Evolutionary conservation across 2,888 invertebrate species (phyloP).

Genomic region (Drosophila borborema): DNA sequence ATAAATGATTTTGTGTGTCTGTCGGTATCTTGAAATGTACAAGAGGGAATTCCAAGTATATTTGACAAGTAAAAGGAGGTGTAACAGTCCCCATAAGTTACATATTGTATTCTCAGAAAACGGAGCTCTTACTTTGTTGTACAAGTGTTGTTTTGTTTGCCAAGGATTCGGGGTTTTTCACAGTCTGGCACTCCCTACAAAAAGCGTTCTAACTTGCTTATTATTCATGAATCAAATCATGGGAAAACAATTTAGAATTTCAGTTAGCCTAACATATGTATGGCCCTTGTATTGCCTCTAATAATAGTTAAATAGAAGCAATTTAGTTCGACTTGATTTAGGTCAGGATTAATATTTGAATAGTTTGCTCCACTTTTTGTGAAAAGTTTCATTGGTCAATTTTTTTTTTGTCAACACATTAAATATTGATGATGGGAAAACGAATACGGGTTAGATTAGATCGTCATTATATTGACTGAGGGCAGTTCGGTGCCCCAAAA

Average conservation of each 20-base stretch:
- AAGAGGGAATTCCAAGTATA: not conserved
- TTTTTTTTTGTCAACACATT: not conserved
- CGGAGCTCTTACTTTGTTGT: not conserved
- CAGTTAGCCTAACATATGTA: not conserved
- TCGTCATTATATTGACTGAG: not conserved
- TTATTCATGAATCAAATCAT: not conserved
- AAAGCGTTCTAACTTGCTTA: not conserved
- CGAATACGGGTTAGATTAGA: not conserved
- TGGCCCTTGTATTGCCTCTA: not conserved
- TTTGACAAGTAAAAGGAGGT: not conserved
- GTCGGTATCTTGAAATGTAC: not conserved
- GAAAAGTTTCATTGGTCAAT: not conserved
- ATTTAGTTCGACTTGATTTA: slow-evolving; percentile 1
- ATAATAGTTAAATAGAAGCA: not conserved
- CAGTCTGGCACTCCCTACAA: not conserved
- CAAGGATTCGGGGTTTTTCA: too few relatives aligned
- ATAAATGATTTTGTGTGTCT: not conserved
- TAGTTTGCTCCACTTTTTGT: not conserved
- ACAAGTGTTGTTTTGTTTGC: too few relatives aligned
- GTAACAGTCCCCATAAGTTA: not conserved
- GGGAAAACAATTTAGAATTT: not conserved
- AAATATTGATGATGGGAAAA: slow-evolving; percentile 9
- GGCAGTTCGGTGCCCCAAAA: not conserved
- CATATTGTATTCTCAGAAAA: not conserved
- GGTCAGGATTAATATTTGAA: slow-evolving; percentile 6